A percentile compares a stretch with the other conserved stretches of the same genome.
Conservation (phyloP, 2,797 vertebrate species). For the Cercopithecus diana region DNA sequence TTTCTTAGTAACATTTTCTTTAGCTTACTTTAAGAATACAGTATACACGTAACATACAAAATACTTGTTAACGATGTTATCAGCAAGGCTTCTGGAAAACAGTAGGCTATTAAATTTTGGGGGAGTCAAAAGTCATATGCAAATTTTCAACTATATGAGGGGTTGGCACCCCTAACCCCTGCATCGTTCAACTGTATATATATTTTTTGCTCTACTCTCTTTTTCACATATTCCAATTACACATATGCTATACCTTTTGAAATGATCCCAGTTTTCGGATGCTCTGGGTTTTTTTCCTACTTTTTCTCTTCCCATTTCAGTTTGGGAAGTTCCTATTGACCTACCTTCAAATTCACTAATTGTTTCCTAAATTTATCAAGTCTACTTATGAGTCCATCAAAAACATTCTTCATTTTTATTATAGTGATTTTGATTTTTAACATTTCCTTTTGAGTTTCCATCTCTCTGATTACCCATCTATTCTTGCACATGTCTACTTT, state of each 20-base stretch:
- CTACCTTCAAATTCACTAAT: neutral
- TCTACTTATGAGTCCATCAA: neutral
- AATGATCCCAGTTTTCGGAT: neutral
- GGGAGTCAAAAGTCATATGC: neutral
- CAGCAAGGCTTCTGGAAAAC: neutral
- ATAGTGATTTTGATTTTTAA: neutral
- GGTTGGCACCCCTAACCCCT: neutral
- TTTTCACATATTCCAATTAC: neutral
- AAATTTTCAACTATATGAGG: neutral
- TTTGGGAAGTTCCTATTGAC: neutral
- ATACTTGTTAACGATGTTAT: neutral
- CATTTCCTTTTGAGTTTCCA: conserved; percentile 14
- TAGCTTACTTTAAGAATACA: neutral
- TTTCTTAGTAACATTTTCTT: neutral
- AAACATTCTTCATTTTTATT: neutral
- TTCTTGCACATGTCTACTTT: neutral
- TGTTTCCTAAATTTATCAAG: neutral
- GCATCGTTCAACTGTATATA: neutral
- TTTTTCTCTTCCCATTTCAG: conserved; percentile 1
- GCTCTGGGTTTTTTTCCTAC: neutral
- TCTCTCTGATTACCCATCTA: neutral
- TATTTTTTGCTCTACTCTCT: neutral
- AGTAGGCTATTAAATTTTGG: neutral
- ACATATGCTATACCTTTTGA: neutral
- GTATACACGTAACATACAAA: neutral